A percentile compares a stretch with the other conserved stretches of the same genome.
Conservation (phyloP, 2,888 invertebrate genomes). For the Ornithoptera alexandrae region DNA sequence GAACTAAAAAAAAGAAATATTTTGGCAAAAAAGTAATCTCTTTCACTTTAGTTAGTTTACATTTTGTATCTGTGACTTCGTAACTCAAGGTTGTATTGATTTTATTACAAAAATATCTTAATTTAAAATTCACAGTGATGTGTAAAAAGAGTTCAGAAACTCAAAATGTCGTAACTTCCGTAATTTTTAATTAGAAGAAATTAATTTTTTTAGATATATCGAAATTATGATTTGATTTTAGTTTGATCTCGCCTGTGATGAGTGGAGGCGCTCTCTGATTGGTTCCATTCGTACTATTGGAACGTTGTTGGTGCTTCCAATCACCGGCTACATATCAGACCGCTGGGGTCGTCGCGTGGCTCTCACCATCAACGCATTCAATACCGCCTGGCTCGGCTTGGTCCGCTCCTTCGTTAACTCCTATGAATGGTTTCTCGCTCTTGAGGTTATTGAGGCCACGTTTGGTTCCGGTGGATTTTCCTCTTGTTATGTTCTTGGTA, state of each 20-base stretch:
- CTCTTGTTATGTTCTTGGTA: conserved; percentile 86
- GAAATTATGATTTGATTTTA: conserved; percentile 41
- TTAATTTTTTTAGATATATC: too few species aligned
- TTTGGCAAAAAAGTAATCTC: too few species aligned
- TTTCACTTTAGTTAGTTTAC: too few species aligned
- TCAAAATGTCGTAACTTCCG: too few species aligned
- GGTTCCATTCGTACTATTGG: conserved; percentile 87
- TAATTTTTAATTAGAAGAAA: too few species aligned
- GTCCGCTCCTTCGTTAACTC: conserved; percentile 84
- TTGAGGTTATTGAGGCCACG: conserved; percentile 86
- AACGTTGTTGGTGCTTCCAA: conserved; percentile 84
- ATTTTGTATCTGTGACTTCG: too few species aligned
- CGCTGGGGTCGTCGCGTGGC: conserved; percentile 84
- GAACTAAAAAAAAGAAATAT: too few species aligned
- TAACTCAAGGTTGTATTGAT: too few species aligned
- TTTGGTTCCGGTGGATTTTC: conserved; percentile 85
- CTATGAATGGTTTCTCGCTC: conserved; percentile 84
- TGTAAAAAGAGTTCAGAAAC: too few species aligned
- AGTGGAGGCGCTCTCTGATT: conserved; percentile 86
- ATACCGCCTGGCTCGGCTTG: conserved; percentile 83
- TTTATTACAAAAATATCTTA: too few species aligned
- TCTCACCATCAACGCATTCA: conserved; percentile 80
- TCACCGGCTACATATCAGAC: conserved; percentile 87
- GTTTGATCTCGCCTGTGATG: conserved; percentile 83
- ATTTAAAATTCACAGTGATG: too few species aligned